Evolutionary conservation across 2,113 vertebrate species (phyloP), one percentile per base, ranked within the genome.

Genomic region (Oreamnos americanus): DNA sequence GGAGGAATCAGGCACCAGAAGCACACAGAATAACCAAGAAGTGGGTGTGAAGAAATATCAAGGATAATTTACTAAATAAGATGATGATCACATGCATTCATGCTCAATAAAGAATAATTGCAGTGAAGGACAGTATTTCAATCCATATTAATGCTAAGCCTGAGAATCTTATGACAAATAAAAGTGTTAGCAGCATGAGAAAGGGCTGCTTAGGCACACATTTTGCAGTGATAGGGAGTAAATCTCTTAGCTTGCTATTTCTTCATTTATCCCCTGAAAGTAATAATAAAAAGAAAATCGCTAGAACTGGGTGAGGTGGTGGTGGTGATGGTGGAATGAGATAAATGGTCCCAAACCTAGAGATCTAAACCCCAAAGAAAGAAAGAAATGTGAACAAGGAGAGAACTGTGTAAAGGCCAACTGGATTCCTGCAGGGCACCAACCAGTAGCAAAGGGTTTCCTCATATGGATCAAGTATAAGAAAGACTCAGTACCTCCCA

Each of bases 61-160:
- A 79, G 57, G 55, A 28, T 84, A 94, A 83, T 91, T 89, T 91
- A 79, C 13, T 91, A 85, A 82, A 49, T 95, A 85, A 83, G 74
- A 89, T 71, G 55, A 92, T 74, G 55, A 86, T 58, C 47, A 95
- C n/a, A 85, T 53, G 23, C 64, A 92, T 87, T 82, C 67, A 19
- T 81, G 90, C 30, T 82, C 67, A 60, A 85, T 90, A 94, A 88
- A 92, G 30, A 94, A 47, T 60, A 98, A 97, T 94, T 90, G 79
- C 8, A 43, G 39, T 49, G 26, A 94, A 90, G 95, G 87, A 49
- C 33, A 39, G 9, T 36, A 15, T 93, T 84, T 95, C 9, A 51
- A n/a, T 53, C 74, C 49, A 12, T 4, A 26, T 51, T 57, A 94
- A 90, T 5, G 23, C 57, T 57, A 90, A 90, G 49, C 23, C 28